phyloP scores from a whole-genome alignment of 2,797 vertebrate species.

The Octomys mimax region DNA sequence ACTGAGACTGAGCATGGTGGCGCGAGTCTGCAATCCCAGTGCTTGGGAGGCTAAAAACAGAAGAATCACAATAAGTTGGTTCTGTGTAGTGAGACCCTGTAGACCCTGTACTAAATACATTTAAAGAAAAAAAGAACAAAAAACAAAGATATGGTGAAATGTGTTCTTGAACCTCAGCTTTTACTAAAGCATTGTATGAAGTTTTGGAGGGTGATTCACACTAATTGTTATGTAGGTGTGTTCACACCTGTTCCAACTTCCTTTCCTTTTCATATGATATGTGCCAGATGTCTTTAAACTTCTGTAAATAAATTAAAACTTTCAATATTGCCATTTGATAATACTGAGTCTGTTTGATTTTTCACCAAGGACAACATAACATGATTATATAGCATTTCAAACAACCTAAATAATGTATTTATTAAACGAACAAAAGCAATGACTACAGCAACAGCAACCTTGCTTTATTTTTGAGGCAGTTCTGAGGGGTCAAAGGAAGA shows the following conservation, averaged over 20 bases:
- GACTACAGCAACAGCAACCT: conserved; percentile 12
- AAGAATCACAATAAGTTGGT: too few relatives aligned
- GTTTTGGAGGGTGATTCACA: not conserved
- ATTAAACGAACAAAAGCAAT: conserved; percentile 28
- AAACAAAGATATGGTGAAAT: not conserved
- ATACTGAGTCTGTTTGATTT: conserved; percentile 77
- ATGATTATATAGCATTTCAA: conserved; percentile 84
- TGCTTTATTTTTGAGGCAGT: conserved; percentile 85
- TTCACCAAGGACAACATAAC: conserved; percentile 80
- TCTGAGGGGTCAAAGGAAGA: conserved; percentile 85
- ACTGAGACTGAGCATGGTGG: too few relatives aligned
- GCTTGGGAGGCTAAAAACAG: too few relatives aligned
- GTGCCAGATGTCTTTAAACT: conserved; percentile 42
- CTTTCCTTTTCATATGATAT: not conserved
- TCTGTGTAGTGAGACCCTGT: too few relatives aligned
- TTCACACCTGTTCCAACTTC: not conserved
- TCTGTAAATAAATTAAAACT: conserved; percentile 66
- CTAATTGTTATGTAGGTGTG: not conserved
- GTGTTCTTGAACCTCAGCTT: not conserved
- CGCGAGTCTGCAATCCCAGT: too few relatives aligned
- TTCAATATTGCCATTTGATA: conserved; percentile 75
- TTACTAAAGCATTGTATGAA: not conserved
- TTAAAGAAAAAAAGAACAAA: too few relatives aligned
- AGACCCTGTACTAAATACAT: too few relatives aligned
- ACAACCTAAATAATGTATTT: conserved; percentile 83